These are phyloP conservation scores for Nycticorax nycticorax DNA, from an alignment of 2,113 vertebrate genomes.

Conservation along the genomic window DNA sequence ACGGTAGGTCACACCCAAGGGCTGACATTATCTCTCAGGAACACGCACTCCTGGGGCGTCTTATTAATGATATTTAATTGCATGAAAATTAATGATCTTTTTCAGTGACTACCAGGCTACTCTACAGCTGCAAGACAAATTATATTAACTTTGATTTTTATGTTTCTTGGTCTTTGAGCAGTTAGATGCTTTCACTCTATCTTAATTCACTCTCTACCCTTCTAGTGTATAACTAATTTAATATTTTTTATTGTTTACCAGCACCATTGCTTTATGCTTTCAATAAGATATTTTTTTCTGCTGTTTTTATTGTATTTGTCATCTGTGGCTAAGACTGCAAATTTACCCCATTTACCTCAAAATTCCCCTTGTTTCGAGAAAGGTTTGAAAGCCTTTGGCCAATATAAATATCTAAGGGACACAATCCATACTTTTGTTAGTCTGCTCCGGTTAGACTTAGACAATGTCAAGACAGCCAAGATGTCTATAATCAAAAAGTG, in stretches of 20 bases:
- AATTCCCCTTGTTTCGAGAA: not conserved
- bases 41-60: slow-evolving; percentile 45
- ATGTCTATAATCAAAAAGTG: not conserved
- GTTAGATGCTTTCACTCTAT: slow-evolving; percentile 7
- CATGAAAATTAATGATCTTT: slow-evolving; percentile 73
- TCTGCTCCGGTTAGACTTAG: not conserved
- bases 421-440: not conserved
- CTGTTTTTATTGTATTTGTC: not conserved
- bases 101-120: slow-evolving; percentile 53
- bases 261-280: not conserved
- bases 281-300: not conserved
- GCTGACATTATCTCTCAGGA: slow-evolving; percentile 69
- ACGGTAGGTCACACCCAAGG: slow-evolving; percentile 57
- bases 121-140: slow-evolving; percentile 61
- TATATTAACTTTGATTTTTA: slow-evolving; percentile 27
- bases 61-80: slow-evolving; percentile 80
- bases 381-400: not conserved
- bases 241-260: not conserved
- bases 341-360: not conserved
- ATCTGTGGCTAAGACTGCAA: not conserved
- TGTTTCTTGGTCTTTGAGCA: slow-evolving; percentile 30
- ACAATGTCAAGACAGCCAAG: not conserved
- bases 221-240: not conserved
- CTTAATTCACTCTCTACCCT: not conserved
- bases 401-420: not conserved